Base-by-base conservation (phyloP, 2,888 invertebrate species). In the Drosophila borealis region DNA sequence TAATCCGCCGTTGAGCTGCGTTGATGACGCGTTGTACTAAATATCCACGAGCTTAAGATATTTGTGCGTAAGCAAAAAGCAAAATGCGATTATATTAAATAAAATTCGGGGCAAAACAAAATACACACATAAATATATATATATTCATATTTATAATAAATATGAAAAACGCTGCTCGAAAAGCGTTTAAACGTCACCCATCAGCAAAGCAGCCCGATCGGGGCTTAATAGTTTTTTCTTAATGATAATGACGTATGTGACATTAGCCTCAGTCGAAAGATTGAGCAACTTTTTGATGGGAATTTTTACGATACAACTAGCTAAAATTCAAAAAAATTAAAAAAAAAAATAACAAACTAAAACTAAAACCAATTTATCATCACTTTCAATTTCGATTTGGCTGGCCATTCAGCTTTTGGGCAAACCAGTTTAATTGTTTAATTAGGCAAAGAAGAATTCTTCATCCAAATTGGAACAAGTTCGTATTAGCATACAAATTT, bases 341-440 rank as follows among this genome's bases (percentile, higher is more conserved):
- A 39, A 2, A n/a, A 19, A 42, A 60, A 51, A 66, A 60, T 2
- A 53, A 41, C 44, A 44, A 53, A 48, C 42, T 53, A 6, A 70
- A 66, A 53, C 37, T 48, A 42, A 69, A 81, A 59, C 61, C 53
- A 53, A 83, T 78, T 88, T 83, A 83, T 78, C 67, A 80, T 70
- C 48, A 60, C 57, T 69, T 86, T 76, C 63, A 59, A 73, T 67
- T 75, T 85, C 70, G 50, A 69, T 81, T 72, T 87, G 61, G 61
- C 78, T 67, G 48, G 41, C 13, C 54, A 74, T 74, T 72, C 64
- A 49, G 48, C 46, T 48, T 65, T 51, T 54, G 70, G 69, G 46
- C 57, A 78, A 88, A 88, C 83, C 72, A 70, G 87, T 87, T 88
- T 70, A 74, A 63, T 70, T 70, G 66, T 76, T 80, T 73, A 73